These are phyloP conservation scores for Tanytarsus gracilentus DNA, from an alignment of 2,888 invertebrate genomes.

Conservation along the genomic window DNA sequence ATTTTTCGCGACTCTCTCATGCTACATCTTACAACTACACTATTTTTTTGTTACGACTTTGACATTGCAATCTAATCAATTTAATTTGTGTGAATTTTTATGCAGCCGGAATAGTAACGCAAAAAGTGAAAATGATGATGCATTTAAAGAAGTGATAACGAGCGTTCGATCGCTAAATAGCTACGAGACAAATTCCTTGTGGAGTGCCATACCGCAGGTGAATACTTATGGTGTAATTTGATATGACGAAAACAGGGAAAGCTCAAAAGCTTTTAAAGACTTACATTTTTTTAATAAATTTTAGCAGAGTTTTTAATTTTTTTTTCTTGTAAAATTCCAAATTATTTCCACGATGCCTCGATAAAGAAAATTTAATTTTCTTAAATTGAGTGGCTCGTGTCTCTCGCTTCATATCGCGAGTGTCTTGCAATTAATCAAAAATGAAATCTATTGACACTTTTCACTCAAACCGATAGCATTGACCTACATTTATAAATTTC, in stretches of 20 bases:
- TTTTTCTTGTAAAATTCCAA: too few relatives aligned
- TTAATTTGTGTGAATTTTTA: background rate
- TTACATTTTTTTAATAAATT: too few relatives aligned
- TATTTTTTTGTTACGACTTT: too few relatives aligned
- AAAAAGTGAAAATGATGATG: conserved; percentile 38
- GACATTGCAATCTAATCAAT: too few relatives aligned
- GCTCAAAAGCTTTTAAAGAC: too few relatives aligned
- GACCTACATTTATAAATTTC: background rate
- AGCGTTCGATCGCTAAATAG: conserved; percentile 43
- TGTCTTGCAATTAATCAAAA: background rate
- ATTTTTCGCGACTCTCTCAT: too few relatives aligned
- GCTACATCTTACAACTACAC: too few relatives aligned
- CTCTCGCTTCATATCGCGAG: background rate
- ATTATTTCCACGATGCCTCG: too few relatives aligned
- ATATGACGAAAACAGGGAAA: too few relatives aligned
- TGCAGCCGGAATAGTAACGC: conserved; percentile 2
- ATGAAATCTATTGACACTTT: conserved; percentile 1
- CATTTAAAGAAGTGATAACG: conserved; percentile 43
- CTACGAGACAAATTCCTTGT: conserved; percentile 41
- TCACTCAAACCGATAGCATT: background rate
- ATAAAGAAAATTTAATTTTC: too few relatives aligned
- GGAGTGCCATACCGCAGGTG: conserved; percentile 45
- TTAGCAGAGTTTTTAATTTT: too few relatives aligned
- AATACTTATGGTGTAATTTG: conserved; percentile 30
- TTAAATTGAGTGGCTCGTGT: too few relatives aligned